A percentile compares a stretch with the other conserved stretches of the same genome.
phyloP scores from a whole-genome alignment of 2,888 invertebrate species.

The Dasypolia templi region DNA sequence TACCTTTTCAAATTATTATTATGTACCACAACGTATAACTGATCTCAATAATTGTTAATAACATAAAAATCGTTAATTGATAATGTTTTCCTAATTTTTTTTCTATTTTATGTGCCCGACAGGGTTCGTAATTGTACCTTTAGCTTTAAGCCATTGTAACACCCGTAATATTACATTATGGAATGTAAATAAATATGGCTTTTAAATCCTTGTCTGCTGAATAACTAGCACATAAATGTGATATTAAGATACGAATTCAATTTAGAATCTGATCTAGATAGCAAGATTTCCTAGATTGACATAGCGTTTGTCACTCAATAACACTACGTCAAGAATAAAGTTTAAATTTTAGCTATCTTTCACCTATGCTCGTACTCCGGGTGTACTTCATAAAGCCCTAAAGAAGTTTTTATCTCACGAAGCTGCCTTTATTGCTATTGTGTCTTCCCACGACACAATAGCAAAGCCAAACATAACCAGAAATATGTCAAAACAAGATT shows the following conservation, averaged over 20 bases:
- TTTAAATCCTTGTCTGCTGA: neutral
- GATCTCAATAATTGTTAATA: too few relatives aligned
- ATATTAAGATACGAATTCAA: neutral
- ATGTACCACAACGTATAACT: too few relatives aligned
- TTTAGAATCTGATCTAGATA: neutral
- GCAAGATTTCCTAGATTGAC: neutral
- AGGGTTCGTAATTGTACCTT: too few relatives aligned
- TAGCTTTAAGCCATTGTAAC: too few relatives aligned
- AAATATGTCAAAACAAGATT: slow-evolving; percentile 18
- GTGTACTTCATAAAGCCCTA: neutral
- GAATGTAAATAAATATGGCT: too few relatives aligned
- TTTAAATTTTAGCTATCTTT: slow-evolving; percentile 6
- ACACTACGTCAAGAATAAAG: neutral
- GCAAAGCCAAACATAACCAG: slow-evolving; percentile 24
- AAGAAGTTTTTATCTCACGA: slow-evolving; percentile 32
- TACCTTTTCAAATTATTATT: too few relatives aligned
- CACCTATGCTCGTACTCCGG: too few relatives aligned
- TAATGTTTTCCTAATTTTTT: too few relatives aligned
- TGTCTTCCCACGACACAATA: slow-evolving; percentile 19
- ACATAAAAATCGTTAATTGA: too few relatives aligned
- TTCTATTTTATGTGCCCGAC: too few relatives aligned
- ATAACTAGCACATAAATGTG: neutral
- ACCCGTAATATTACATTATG: too few relatives aligned
- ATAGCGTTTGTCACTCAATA: neutral
- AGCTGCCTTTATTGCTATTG: slow-evolving; percentile 39